A percentile compares a stretch with the other conserved stretches of the same genome.
phyloP scores from a whole-genome alignment of 2,888 invertebrate species.

The Drosophila antonietae region DNA sequence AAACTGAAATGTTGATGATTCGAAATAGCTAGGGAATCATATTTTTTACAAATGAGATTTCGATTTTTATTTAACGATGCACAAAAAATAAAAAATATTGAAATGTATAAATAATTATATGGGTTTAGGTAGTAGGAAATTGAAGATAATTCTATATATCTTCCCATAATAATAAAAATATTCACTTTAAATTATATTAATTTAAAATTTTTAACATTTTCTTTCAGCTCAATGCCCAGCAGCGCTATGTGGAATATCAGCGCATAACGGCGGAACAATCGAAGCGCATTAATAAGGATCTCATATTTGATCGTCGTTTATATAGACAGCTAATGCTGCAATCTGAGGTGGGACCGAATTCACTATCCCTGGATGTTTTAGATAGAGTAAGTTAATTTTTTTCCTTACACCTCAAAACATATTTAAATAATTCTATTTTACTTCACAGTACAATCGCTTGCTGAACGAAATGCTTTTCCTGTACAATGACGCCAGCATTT shows the following conservation, averaged over 20 bases:
- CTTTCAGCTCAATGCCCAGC: conserved; percentile 91
- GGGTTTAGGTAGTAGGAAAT: no score
- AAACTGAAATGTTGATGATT: background rate
- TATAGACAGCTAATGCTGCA: conserved; percentile 91
- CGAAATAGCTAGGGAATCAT: no score
- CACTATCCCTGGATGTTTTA: conserved; percentile 92
- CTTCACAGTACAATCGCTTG: conserved; percentile 90
- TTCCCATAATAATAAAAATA: no score
- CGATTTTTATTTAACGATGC: no score
- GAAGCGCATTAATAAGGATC: conserved; percentile 88
- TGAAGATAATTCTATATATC: no score
- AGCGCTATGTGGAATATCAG: conserved; percentile 92
- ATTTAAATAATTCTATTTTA: background rate
- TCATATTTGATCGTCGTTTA: conserved; percentile 89
- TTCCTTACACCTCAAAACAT: background rate
- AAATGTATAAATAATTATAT: no score
- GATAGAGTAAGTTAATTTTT: conserved; percentile 88
- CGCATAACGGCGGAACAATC: conserved; percentile 91
- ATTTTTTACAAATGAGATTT: no score
- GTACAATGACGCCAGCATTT: conserved; percentile 93
- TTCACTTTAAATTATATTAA: background rate
- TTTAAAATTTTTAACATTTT: background rate
- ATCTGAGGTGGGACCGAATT: conserved; percentile 93
- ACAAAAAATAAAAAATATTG: no score
- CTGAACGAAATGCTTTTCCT: conserved; percentile 95